Base-by-base conservation (phyloP, 2,797 vertebrate genomes). In the Galagoides demidoff region DNA sequence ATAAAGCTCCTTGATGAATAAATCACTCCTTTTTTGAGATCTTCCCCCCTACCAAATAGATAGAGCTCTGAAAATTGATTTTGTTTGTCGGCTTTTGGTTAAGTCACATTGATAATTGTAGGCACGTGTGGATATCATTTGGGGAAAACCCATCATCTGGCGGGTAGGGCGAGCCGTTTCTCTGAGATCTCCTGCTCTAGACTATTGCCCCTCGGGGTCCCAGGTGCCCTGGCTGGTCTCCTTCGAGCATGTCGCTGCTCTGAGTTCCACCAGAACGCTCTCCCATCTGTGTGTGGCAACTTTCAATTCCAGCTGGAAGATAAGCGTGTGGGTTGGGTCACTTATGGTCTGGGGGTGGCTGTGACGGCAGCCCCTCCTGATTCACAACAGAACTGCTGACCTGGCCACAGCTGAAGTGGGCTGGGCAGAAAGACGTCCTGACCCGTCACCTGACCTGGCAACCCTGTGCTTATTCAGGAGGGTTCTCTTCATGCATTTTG, bases 1-100 rank as follows among this genome's bases (percentile, higher is more conserved):
- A 57, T 23, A 63, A 82, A 73, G 45, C 27, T 66, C 61, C 37
- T 83, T 90, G 45, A 73, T 86, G 55, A 95, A 64, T 37, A 81
- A 89, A 70, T 90, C 73, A 2, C 16, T 78, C 79, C 89, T 76
- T 70, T 55, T 88, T 7, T 16, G 39, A 83, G 22, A 13, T 39
- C 27, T 22, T 81, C n/a, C 52, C 74, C 45, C 17, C 11, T 17
- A 71, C 14, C 5, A 63, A 43, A 61, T 86, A 89, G 66, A 70
- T 64, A 70, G 2, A 77, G 14, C 8, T 88, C 43, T 95, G 25
- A 66, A 76, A 76, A 55, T 82, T 82, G 82, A 59, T 70, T 90
- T 94, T 88, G 73, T 52, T 83, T 29, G 82, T 64, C 85, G 79
- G 37, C 52, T 90, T 86, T 90, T 88, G 31, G 61, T 82, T 90